These are phyloP conservation scores for Pissodes strobi DNA, from an alignment of 1,140 invertebrate genomes.

Conservation along the genomic window DNA sequence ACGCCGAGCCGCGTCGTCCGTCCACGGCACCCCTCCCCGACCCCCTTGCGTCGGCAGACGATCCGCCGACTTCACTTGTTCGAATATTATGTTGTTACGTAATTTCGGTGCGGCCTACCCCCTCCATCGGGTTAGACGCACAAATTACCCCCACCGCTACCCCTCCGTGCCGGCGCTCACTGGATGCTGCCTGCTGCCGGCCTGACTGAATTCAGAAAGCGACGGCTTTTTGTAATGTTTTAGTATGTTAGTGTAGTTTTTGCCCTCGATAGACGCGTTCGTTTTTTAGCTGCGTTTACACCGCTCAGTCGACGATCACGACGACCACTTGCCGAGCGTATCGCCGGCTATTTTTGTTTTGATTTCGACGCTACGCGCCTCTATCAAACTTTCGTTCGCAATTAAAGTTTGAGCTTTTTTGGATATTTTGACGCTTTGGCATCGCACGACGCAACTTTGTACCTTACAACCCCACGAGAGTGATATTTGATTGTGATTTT, in stretches of 20 bases:
- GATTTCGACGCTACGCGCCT: slow-evolving; percentile 8
- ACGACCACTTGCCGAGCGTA: slow-evolving; percentile 10
- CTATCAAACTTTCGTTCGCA: too few species aligned
- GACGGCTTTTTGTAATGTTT: slow-evolving; percentile 46
- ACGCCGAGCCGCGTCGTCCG: neutral
- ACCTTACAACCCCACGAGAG: slow-evolving; percentile 27
- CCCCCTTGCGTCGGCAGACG: slow-evolving; percentile 28
- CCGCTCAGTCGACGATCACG: slow-evolving; percentile 6
- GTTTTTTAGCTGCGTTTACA: slow-evolving; percentile 34
- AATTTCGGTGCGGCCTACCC: slow-evolving; percentile 27
- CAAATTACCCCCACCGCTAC: slow-evolving; percentile 35
- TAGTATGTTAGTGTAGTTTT: slow-evolving; percentile 46
- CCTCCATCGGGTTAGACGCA: slow-evolving; percentile 27
- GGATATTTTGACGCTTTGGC: neutral
- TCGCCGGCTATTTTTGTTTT: slow-evolving; percentile 12
- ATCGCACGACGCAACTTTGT: slow-evolving; percentile 15
- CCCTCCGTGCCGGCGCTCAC: slow-evolving; percentile 33
- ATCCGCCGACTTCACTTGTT: slow-evolving; percentile 35
- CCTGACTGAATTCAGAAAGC: slow-evolving; percentile 39
- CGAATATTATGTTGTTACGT: slow-evolving; percentile 36
- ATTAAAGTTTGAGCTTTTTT: too few species aligned
- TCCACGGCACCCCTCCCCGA: slow-evolving; percentile 8
- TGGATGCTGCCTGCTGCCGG: slow-evolving; percentile 35
- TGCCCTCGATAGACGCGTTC: slow-evolving; percentile 38
- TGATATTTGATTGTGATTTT: slow-evolving; percentile 36